Conservation (phyloP, 2,113 vertebrate genomes). For the Bufo gargarizans region DNA sequence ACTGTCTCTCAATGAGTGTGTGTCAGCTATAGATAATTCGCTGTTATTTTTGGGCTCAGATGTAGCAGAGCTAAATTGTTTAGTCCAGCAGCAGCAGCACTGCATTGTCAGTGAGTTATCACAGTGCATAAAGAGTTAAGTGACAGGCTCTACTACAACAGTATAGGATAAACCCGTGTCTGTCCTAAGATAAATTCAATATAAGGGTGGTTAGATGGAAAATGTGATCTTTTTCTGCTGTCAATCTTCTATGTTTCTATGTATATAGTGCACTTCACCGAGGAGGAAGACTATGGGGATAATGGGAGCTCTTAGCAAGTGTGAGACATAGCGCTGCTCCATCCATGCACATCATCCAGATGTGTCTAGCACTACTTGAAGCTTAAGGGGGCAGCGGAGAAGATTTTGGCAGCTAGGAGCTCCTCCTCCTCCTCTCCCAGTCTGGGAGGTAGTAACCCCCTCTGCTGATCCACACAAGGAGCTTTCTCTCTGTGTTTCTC, state of each 20-base stretch:
- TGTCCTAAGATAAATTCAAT: too few species aligned
- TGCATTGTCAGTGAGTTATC: too few species aligned
- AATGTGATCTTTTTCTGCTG: too few species aligned
- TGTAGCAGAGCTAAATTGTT: too few species aligned
- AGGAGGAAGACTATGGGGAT: neutral
- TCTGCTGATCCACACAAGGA: constrained; percentile 78
- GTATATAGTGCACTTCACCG: neutral
- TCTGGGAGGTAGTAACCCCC: constrained; percentile 79
- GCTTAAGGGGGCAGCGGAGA: constrained; percentile 54
- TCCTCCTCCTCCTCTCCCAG: constrained; percentile 79
- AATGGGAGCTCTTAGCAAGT: neutral
- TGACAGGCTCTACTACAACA: too few species aligned
- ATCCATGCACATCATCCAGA: constrained; percentile 26
- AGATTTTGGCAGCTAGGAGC: constrained; percentile 58
- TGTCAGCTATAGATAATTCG: too few species aligned
- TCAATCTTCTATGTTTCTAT: neutral
- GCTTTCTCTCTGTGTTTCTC: constrained; percentile 63
- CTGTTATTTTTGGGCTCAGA: too few species aligned
- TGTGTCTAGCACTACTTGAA: constrained; percentile 57
- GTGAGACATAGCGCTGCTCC: neutral
- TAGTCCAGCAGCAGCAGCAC: too few species aligned
- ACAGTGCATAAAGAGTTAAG: too few species aligned
- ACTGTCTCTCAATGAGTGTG: too few species aligned
- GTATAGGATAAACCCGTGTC: too few species aligned
- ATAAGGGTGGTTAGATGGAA: too few species aligned